Base-by-base conservation (phyloP, 2,888 invertebrate species). In the Xanthia icteritia region DNA sequence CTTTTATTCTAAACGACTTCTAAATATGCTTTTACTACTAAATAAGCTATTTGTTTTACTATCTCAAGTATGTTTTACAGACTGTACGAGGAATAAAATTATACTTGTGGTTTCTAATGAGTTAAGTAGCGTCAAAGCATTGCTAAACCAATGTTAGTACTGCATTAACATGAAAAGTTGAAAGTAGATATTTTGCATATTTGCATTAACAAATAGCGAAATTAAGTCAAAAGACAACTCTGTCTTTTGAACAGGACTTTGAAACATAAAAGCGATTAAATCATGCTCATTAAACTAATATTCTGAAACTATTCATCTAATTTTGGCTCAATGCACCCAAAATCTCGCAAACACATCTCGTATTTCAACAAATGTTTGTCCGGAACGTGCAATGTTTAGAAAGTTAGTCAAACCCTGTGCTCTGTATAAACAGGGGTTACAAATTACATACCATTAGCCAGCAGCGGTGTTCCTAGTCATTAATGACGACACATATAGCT, bases 381-480 rank as follows among this genome's bases (percentile, higher is more conserved):
- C 54, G 36, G 45, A 51, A 39, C 72, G 67, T 66, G 60, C 67
- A 71, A 64, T 81, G 81, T 77, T 84, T 73, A 81, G 73, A 56
- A 68, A 76, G 85, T 75, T 76, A 54, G 54, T 60, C 72, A 51
- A 76, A 64, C 67, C 61, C 17, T 61, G 65, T 61, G 58, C 76
- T 82, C 75, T 60, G 73, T 66, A 63, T 73, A 81, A 82, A 73
- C 69, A 66, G 74, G 36, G 74, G 61, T 76, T 82, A 74, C 78
- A 88, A 84, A 82, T 84, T 66, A 84, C 80, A 86, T 86, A 74
- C 86, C 83, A 86, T 86, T 83, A 83, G 74, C 79, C 63, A 56
- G 63, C 77, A 66, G 64, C 72, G 70, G 77, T 80, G 78, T 80
- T 82, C 61, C 80, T 75, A 82, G 76, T 86, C 81, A 86, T 86